phyloP scores from a whole-genome alignment of 1,140 invertebrate genomes.

The Drosophila navojoa region DNA sequence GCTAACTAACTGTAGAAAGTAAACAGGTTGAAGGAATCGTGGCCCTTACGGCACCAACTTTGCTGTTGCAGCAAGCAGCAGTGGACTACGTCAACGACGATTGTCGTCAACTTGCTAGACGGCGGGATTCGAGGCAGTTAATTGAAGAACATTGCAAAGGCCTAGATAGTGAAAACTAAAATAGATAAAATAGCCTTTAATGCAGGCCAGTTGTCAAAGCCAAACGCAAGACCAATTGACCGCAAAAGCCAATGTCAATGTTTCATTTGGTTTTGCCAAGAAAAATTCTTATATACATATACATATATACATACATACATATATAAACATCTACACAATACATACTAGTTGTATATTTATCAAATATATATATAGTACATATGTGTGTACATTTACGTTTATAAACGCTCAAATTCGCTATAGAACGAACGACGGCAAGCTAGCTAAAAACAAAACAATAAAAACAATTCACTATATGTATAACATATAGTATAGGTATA shows the following conservation, averaged over 20 bases:
- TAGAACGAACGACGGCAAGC: slow-evolving; percentile 43
- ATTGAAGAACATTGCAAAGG: slow-evolving; percentile 17
- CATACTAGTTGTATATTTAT: slow-evolving; percentile 5
- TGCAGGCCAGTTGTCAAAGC: slow-evolving; percentile 61
- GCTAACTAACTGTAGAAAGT: slow-evolving; percentile 48
- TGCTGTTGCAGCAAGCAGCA: slow-evolving; percentile 12
- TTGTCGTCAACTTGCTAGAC: slow-evolving; percentile 9
- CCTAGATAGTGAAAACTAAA: slow-evolving; percentile 37
- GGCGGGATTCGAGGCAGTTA: background rate
- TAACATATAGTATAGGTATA: background rate
- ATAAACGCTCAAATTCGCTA: slow-evolving; percentile 54
- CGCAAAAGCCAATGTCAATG: slow-evolving; percentile 76
- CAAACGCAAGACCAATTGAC: slow-evolving; percentile 58
- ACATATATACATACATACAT: too few species aligned
- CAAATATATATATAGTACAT: background rate
- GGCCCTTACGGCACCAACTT: slow-evolving; percentile 20
- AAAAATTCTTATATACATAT: slow-evolving; percentile 39
- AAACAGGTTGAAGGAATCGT: slow-evolving; percentile 26
- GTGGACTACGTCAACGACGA: slow-evolving; percentile 3
- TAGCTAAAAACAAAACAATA: slow-evolving; percentile 46
- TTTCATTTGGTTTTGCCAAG: slow-evolving; percentile 68
- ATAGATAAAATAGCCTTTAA: slow-evolving; percentile 61
- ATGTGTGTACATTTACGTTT: slow-evolving; percentile 9
- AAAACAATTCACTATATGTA: slow-evolving; percentile 39
- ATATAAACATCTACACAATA: slow-evolving; percentile 3